Evolutionary conservation across 2,888 invertebrate genomes (phyloP).

Genomic region (Magallana nippona): DNA sequence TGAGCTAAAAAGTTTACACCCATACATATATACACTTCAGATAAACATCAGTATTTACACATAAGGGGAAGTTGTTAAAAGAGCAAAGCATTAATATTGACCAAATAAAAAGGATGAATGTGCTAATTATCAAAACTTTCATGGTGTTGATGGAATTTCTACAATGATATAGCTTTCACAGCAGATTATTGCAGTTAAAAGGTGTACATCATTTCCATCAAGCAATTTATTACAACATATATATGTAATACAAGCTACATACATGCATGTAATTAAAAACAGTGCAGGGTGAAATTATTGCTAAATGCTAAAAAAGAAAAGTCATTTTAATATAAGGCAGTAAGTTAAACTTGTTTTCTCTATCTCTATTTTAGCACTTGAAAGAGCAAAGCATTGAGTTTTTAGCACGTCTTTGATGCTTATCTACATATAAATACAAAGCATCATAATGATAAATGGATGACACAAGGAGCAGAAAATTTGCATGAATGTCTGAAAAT

Average conservation of each 20-base stretch:
- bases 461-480: neutral
- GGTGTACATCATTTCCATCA: neutral
- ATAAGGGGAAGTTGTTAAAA: neutral
- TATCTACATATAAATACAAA: neutral
- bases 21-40: neutral
- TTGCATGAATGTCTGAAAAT: neutral
- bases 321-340: neutral
- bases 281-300: constrained; percentile 18
- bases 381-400: constrained; percentile 3
- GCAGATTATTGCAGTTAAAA: neutral
- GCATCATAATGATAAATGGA: neutral
- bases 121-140: constrained; percentile 4
- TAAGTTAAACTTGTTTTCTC: neutral
- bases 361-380: neutral
- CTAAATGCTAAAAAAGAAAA: constrained; percentile 4
- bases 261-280: neutral
- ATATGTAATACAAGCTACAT: too few species aligned
- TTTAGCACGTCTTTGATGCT: neutral
- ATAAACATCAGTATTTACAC: too few species aligned
- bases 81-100: neutral
- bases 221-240: neutral
- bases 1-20: neutral
- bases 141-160: neutral
- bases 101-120: neutral
- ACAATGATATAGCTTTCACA: constrained; percentile 5